Conservation (phyloP, 1,140 invertebrate species). For the Nymphalis io region DNA sequence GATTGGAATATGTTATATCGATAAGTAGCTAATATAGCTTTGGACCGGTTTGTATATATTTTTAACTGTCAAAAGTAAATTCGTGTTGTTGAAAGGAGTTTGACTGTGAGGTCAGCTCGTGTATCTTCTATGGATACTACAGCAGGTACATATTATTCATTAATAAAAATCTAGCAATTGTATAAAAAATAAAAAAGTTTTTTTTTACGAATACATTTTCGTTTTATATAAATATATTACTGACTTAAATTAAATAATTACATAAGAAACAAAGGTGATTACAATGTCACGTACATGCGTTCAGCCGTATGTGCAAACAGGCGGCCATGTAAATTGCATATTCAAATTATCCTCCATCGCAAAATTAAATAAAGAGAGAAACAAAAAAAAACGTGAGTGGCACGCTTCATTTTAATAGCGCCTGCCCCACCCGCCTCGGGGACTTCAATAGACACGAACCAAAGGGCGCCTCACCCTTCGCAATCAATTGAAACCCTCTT, state of each 20-base stretch:
- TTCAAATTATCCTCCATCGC: conserved; percentile 74
- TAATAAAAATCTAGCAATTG: too few species aligned
- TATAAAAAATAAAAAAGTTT: too few species aligned
- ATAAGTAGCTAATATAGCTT: too few species aligned
- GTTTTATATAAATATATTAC: not conserved
- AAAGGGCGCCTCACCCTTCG: conserved; percentile 68
- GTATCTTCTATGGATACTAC: too few species aligned
- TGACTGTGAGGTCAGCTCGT: too few species aligned
- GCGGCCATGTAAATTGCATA: conserved; percentile 69
- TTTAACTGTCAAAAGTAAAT: too few species aligned
- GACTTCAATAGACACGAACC: conserved; percentile 54
- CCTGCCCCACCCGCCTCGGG: conserved; percentile 60
- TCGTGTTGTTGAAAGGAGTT: too few species aligned
- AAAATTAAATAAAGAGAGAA: conserved; percentile 77
- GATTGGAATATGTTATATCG: too few species aligned
- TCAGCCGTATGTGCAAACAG: conserved; percentile 46
- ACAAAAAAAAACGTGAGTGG: conserved; percentile 65
- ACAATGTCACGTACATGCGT: conserved; percentile 14
- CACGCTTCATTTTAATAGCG: conserved; percentile 54
- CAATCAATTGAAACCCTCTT: conserved; percentile 69
- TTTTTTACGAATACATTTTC: too few species aligned
- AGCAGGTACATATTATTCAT: too few species aligned
- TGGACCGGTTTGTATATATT: too few species aligned
- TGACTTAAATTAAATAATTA: not conserved
- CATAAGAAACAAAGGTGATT: not conserved